Base-by-base conservation (phyloP, 2,113 vertebrate genomes). In the Chelonoidis abingdonii region DNA sequence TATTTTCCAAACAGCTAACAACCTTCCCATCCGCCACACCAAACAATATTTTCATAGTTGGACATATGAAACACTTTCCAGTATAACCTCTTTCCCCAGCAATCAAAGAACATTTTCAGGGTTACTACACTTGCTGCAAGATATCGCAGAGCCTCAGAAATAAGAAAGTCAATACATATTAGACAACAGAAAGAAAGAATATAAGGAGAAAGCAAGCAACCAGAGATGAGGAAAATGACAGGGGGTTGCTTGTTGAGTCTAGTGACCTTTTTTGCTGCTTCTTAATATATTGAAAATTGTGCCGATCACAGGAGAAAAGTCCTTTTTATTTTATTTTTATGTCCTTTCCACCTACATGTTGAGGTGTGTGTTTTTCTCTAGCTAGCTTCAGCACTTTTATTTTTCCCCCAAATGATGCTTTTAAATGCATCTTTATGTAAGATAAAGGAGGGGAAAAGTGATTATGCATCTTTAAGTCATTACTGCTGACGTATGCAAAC, bases 111-210 rank as follows among this genome's bases (percentile, higher is more conserved):
- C 97, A 97, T 92, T 62, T 96, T 97, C 80, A 96, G 80, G 89
- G 96, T 97, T 96, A 95, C 86, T 89, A 72, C 81, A 50, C 90
- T 94, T 94, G 85, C 80, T 96, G 95, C 65, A 96, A 92, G 98
- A 97, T 97, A 97, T 94, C 97, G 96, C 76, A 97, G 50, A 94
- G 80, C n/a, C 53, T 94, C 79, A 91, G 85, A 97, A 97, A 96
- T 97, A 94, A 94, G 89, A 85, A 96, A 98, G 92, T 97, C 97
- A 95, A 95, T 97, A 96, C 87, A 96, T 95, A 98, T 97, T 96
- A 98, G 94, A 92, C 62, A 98, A 97, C 96, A 59, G 87, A 62
- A 92, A 96, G 89, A 93, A 84, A 92, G 5, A 56, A 80, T 75
- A 89, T 8, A 90, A 59, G 94, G 69, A 79, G 79, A 90, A 95